Evolutionary conservation across 2,113 vertebrate genomes (phyloP), one percentile per base, ranked within the genome.

Genomic region (Dasyornis broadbenti): DNA sequence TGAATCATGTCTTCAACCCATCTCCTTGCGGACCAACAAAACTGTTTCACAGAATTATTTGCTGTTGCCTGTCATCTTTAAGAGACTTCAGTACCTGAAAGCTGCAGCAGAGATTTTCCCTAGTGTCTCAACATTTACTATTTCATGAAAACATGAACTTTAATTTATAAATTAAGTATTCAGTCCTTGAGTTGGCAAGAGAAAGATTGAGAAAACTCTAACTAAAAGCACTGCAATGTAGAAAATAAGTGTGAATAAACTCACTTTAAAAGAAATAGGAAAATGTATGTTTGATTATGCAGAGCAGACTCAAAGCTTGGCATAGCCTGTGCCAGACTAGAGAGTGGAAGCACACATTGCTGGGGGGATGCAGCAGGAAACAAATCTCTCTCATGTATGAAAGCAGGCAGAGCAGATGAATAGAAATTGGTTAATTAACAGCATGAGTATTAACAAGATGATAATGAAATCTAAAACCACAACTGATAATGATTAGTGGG

Each of bases 401-500:
- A 69, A 80, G 35, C 54, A 83, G 35, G 30, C 56, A 92, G 63
- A 76, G 18, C 42, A 86, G 59, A 56, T 81, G 47, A 92, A 78
- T 15, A 89, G 64, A 86, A 89, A 90, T 6, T 47, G 45, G 66
- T 50, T 90, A 86, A 92, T 95, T 91, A 94, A 76, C 40, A 75
- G 15, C 12, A 57, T 19, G 23, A 92, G 69, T 90, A 90, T 69
- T 63, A 95, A 89, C 35, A 86, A 50, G 52, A 63, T n/a, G 82
- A 4, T 6, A 10, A 75, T 16, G 4, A 96, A 94, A 92, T 92
- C 90, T 95, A 92, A 92, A 94, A 86, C 17, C 49, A 86, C 33
- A 96, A 80, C 40, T 80, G 76, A 95, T 27, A 92, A 82, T 84
- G 97, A 95, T 49, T 54, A n/a, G 85, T 64, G 69, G 81, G 80